These are phyloP conservation scores for Cyprinella venusta DNA, from an alignment of 2,797 vertebrate species.

Conservation along the genomic window DNA sequence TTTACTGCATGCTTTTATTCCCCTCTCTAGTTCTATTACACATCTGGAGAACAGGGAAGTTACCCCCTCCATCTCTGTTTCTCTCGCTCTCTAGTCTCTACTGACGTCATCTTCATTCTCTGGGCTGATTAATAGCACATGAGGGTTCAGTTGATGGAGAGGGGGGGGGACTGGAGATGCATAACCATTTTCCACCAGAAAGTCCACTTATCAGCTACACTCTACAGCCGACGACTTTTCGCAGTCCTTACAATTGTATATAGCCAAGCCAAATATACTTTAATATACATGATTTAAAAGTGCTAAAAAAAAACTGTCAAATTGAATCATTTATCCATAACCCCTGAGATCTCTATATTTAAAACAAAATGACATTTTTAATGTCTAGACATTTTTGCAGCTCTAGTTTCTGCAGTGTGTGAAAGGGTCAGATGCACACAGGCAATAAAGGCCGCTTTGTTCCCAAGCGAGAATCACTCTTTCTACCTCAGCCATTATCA, in stretches of 20 bases:
- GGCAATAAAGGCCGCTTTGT: slow-evolving; percentile 49
- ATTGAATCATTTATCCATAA: not conserved
- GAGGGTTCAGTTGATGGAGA: slow-evolving; percentile 20
- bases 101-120: slow-evolving; percentile 34
- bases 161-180: not conserved
- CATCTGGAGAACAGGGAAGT: slow-evolving; percentile 59
- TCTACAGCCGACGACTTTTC: not conserved
- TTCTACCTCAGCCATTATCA: slow-evolving; percentile 59
- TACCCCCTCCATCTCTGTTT: slow-evolving; percentile 20
- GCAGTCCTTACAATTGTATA: not conserved
- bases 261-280: not conserved
- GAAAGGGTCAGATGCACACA: slow-evolving; percentile 33
- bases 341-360: not conserved
- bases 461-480: slow-evolving; percentile 43
- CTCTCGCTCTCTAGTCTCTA: slow-evolving; percentile 19
- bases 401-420: slow-evolving; percentile 21
- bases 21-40: slow-evolving; percentile 41
- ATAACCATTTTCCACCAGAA: slow-evolving; percentile 27
- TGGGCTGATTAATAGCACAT: slow-evolving; percentile 39
- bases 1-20: slow-evolving; percentile 61
- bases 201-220: slow-evolving; percentile 49
- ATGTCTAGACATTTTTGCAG: not conserved
- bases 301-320: not conserved
- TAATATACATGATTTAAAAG: not conserved
- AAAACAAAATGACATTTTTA: not conserved